A percentile compares a stretch with the other conserved stretches of the same genome.
Conservation (phyloP, 2,888 invertebrate species). For the Leptothorax acervorum region DNA sequence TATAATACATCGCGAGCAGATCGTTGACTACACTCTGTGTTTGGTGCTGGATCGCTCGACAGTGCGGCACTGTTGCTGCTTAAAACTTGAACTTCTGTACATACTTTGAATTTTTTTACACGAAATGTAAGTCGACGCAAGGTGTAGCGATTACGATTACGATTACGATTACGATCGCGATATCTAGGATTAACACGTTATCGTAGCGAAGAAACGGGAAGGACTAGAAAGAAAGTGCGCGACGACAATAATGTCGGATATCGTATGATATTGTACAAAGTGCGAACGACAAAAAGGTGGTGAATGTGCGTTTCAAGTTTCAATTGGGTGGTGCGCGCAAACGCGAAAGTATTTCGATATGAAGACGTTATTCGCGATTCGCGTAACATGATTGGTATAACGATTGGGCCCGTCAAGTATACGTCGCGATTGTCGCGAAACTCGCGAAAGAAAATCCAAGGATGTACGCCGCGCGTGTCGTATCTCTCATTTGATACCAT, state of each 20-base stretch:
- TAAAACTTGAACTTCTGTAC: conserved; percentile 79
- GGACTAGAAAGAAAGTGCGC: not conserved
- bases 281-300: conserved; percentile 8
- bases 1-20: conserved; percentile 83
- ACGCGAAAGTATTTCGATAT: conserved; percentile 1
- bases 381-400: not conserved
- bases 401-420: not conserved
- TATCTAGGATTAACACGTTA: not conserved
- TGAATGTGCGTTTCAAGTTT: not conserved
- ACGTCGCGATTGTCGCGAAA: no score
- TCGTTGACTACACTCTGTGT: conserved; percentile 83
- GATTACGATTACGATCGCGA: not conserved
- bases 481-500: not conserved
- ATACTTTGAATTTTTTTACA: conserved; percentile 79
- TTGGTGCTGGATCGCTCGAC: conserved; percentile 81
- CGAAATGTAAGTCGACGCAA: conserved; percentile 75
- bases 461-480: not conserved
- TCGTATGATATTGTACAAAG: not conserved
- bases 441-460: not conserved
- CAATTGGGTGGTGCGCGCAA: not conserved
- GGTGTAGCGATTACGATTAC: not conserved
- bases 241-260: not conserved
- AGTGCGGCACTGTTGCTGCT: conserved; percentile 77
- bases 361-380: not conserved
- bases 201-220: not conserved